Evolutionary conservation across 2,113 vertebrate genomes (phyloP), one percentile per base, ranked within the genome.

Genomic region (Nycticebus coucang): DNA sequence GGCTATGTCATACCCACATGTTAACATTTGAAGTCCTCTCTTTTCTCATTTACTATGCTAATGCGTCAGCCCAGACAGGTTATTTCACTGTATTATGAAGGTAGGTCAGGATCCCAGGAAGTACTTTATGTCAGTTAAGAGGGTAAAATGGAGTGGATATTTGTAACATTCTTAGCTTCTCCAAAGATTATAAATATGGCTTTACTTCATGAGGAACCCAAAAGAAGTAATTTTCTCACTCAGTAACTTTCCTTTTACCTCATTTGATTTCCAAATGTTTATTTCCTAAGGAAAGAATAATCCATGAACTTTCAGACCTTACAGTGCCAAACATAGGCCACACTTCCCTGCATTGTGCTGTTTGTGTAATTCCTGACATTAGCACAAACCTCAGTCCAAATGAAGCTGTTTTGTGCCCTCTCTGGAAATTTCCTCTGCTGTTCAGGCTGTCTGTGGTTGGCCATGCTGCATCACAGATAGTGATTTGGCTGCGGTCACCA

Each of bases 221-320:
- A 86, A 86, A 81, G 83, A 79, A 82, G 33, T 59, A 66, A 2
- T 88, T 28, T 84, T 96, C 89, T 88, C 64, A 60, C 93, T 0
- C 33, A 92, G 94, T 96, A 96, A 96, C 72, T 97, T 97, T 97
- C 97, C 97, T 95, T 89, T 83, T 64, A 62, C 68, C 91, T 93
- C 74, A 37, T 91, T 85, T 95, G 89, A 91, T 88, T 86, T 82
- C 89, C 85, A 92, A 81, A 86, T 97, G 96, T 97, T 91, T 96
- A 95, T 95, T 98, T 98, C 98, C 98, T 98, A 96, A 93, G 96
- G 92, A 95, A 98, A 97, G 98, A 98, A 97, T 98, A 98, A 97
- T 97, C 95, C 94, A 55, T 98, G 97, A 98, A 98, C 98, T 98
- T 89, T 50, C 97, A 97, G 98, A 96, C 97, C 96, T 97, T 93